Base-by-base conservation (phyloP, 2,797 vertebrate genomes). In the Pogonophryne albipinna region DNA sequence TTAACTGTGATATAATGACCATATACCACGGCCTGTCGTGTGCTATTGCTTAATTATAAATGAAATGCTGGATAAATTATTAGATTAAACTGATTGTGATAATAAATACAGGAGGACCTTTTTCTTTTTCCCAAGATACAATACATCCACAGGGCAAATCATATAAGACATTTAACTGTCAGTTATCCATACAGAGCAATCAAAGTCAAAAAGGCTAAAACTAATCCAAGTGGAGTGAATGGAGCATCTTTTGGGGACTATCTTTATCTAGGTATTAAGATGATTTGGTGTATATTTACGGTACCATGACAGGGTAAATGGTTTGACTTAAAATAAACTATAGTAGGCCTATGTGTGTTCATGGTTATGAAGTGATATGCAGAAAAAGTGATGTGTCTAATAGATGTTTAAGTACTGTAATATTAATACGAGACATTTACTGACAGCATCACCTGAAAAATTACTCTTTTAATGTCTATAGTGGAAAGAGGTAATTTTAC, bases 401-500 rank as follows among this genome's bases (percentile, higher is more conserved):
- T 5, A 50, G 4, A 64, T 7, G 0, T 64, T n/a, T 34, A 13
- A 6, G 16, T 41, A 1, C 41, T 41, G 56, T 62, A 38, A 49
- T 10, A 3, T 42, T n/a, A 6, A 51, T 46, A 9, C 3, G 0
- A n/a, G 12, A 10, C 27, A 74, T 71, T 59, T 51, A 56, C 17
- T 31, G 34, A n/a, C 19, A 53, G 45, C 12, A 15, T 27, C 49
- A 17, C 19, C 16, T 75, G 52, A 59, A 76, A 41, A 55, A 53
- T 4, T 5, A 42, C 13, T 51, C 34, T 53, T 75, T 41, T 38
- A 57, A 23, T 52, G 44, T 41, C 49, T 51, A 17, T 15, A 38
- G 64, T 49, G 41, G 13, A 51, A 45, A 59, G 56, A 61, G 65
- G 61, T 74, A 0, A 71, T 85, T 72, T 79, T 73, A 66, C 71